A percentile compares a stretch with the other conserved stretches of the same genome.
These are phyloP conservation scores for Pachyseris speciosa DNA, from an alignment of 64 coral and sea anemone genomes.

Conservation along the genomic window DNA sequence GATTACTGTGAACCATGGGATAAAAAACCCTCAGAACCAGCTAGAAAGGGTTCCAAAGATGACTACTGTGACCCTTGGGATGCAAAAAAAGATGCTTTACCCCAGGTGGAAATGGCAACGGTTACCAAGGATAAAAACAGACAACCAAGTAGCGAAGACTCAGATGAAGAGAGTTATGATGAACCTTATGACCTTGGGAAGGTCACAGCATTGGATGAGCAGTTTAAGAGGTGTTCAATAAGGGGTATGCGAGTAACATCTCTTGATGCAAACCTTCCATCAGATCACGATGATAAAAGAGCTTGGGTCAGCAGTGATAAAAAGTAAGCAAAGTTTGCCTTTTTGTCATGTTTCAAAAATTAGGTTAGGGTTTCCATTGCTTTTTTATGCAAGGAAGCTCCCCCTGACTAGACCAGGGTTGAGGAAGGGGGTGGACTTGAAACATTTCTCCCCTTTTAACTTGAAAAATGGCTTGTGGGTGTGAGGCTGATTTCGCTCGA, in stretches of 20 bases:
- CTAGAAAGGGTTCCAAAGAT: conserved; percentile 27
- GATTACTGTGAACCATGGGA: conserved; percentile 95
- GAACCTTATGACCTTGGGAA: conserved; percentile 90
- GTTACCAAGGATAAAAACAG: not conserved
- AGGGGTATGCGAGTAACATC: conserved; percentile 77
- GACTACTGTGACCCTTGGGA: conserved; percentile 92
- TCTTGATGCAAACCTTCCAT: not conserved
- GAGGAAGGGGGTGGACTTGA: too few species aligned
- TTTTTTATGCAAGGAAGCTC: too few species aligned
- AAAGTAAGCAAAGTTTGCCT: not conserved
- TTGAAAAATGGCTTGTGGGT: too few species aligned
- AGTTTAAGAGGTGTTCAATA: conserved; percentile 70
- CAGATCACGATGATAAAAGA: conserved; percentile 1
- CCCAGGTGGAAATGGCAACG: not conserved
- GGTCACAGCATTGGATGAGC: conserved; percentile 79
- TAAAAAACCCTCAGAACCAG: not conserved
- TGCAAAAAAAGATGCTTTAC: conserved; percentile 46
- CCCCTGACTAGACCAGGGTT: too few species aligned
- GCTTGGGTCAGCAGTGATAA: conserved; percentile 11
- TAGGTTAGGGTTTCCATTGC: too few species aligned
- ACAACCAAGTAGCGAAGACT: conserved; percentile 48
- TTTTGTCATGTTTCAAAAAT: too few species aligned
- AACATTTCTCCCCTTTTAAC: too few species aligned
- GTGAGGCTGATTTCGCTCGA: too few species aligned
- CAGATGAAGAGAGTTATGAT: conserved; percentile 87